Evolutionary conservation across 2,888 invertebrate species (phyloP).

Genomic region (Ephialtes manifestator): DNA sequence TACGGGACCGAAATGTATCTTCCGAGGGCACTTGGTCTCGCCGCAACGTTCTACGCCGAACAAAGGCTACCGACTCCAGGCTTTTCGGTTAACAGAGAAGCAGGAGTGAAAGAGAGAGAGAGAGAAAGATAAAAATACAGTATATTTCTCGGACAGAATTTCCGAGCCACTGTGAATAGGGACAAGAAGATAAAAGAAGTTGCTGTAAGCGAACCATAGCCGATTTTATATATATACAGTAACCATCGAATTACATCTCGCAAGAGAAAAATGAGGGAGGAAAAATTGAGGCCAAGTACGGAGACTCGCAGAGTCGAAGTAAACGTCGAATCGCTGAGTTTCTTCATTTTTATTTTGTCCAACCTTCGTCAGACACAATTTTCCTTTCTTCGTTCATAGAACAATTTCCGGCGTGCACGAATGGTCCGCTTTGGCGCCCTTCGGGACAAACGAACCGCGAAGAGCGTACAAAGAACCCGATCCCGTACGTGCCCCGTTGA

Average conservation of each 20-base stretch:
- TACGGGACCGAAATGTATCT: conserved; percentile 65
- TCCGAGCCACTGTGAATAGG: background rate
- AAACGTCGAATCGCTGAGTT: background rate
- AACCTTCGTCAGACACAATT: conserved; percentile 24
- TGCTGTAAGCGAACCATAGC: conserved; percentile 22
- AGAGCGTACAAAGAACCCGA: conserved; percentile 58
- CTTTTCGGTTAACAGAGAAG: background rate
- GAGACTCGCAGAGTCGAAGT: background rate
- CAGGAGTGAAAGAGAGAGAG: background rate
- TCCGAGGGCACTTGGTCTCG: conserved; percentile 64
- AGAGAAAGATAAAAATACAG: conserved; percentile 25
- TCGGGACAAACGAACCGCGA: conserved; percentile 67
- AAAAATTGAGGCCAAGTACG: conserved; percentile 2
- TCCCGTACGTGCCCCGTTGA: conserved; percentile 60
- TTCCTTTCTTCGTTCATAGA: background rate
- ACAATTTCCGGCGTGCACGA: conserved; percentile 36
- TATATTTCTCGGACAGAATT: conserved; percentile 35
- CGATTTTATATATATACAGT: background rate
- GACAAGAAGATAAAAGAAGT: conserved; percentile 46
- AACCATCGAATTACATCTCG: background rate
- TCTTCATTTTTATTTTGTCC: background rate
- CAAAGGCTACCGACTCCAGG: conserved; percentile 39
- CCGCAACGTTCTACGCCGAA: conserved; percentile 36
- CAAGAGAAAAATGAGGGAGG: background rate
- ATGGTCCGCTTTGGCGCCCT: conserved; percentile 27